A percentile compares a stretch with the other conserved stretches of the same genome.
These are phyloP conservation scores for Cecidostiba fungosa DNA, from an alignment of 2,888 invertebrate species.

Conservation along the genomic window DNA sequence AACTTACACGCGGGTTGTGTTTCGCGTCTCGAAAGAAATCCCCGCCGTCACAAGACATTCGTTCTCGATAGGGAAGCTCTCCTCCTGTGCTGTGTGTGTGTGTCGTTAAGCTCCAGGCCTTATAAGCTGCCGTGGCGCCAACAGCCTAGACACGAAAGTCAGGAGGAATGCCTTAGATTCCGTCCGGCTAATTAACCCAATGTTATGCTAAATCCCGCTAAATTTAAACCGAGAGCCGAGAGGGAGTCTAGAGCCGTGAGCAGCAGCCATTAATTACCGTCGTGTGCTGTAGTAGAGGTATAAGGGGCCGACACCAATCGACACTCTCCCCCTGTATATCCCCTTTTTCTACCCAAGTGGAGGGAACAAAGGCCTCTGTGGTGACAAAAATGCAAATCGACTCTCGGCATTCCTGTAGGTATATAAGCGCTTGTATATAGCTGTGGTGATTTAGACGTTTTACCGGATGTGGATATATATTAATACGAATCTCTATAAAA, in stretches of 20 bases:
- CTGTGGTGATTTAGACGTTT: conserved; percentile 2
- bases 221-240: conserved; percentile 71
- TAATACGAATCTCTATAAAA: too few relatives aligned
- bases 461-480: too few relatives aligned
- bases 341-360: neutral
- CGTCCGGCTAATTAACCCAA: conserved; percentile 78
- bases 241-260: neutral
- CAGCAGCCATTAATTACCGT: conserved; percentile 59
- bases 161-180: conserved; percentile 76
- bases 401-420: neutral
- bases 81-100: neutral
- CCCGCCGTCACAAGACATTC: conserved; percentile 16
- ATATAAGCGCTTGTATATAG: too few relatives aligned
- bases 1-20: conserved; percentile 39
- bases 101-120: conserved; percentile 18
- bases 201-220: conserved; percentile 78
- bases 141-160: conserved; percentile 51
- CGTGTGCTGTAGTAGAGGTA: neutral
- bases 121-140: conserved; percentile 70
- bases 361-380: conserved; percentile 55
- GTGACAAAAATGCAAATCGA: conserved; percentile 42
- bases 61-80: conserved; percentile 1
- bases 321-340: conserved; percentile 29
- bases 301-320: conserved; percentile 47
- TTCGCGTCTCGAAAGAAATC: conserved; percentile 6